Conservation (phyloP, 1,140 invertebrate species). For the Drosophila gunungcola region DNA sequence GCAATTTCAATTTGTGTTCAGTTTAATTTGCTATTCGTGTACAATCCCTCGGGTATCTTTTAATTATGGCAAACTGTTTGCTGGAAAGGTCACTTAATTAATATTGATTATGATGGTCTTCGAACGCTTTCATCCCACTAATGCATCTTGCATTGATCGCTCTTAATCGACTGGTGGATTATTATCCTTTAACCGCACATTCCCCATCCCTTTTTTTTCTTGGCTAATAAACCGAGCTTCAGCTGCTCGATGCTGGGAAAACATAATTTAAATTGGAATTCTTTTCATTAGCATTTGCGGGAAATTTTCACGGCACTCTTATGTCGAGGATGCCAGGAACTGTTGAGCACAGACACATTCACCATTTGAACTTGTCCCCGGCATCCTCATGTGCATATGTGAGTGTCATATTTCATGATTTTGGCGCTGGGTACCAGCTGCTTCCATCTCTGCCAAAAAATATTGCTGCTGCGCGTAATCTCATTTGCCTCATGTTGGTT, state of each 20-base stretch:
- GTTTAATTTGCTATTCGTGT: constrained; percentile 14
- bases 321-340: constrained; percentile 14
- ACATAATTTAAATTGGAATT: constrained; percentile 48
- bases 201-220: constrained; percentile 5
- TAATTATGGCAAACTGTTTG: constrained; percentile 47
- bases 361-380: not conserved
- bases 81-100: constrained; percentile 52
- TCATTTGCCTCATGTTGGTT: constrained; percentile 20
- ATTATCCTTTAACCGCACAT: constrained; percentile 6
- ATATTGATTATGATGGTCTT: constrained; percentile 69
- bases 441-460: constrained; percentile 19
- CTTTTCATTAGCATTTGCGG: constrained; percentile 35
- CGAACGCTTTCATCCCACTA: constrained; percentile 41
- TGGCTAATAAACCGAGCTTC: constrained; percentile 31
- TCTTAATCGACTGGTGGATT: constrained; percentile 61
- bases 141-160: constrained; percentile 64
- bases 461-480: constrained; percentile 28
- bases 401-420: constrained; percentile 59
- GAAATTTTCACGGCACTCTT: constrained; percentile 5
- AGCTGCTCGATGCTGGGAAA: constrained; percentile 12
- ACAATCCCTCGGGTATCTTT: constrained; percentile 35
- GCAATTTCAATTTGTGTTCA: constrained; percentile 47
- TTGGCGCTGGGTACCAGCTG: constrained; percentile 1
- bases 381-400: constrained; percentile 16
- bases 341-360: not conserved